Evolutionary conservation across 1,140 invertebrate genomes (phyloP).

Genomic region (Colletes gigas): DNA sequence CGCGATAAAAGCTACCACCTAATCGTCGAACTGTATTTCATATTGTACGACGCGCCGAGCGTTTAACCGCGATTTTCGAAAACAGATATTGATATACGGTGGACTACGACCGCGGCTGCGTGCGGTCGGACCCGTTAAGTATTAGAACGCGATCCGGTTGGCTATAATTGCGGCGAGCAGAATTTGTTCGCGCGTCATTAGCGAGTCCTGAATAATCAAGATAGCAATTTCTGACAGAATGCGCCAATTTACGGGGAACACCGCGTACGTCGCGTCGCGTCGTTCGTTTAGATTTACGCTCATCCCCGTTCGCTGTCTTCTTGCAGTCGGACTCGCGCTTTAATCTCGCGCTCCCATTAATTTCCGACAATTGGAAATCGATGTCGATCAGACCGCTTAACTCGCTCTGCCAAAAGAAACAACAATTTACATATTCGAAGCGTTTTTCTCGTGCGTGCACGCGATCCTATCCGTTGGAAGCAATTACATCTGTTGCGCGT

Average conservation of each 20-base stretch:
- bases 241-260: neutral
- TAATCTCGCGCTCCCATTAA: neutral
- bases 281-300: neutral
- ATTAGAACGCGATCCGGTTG: neutral
- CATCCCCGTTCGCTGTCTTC: neutral
- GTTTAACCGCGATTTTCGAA: conserved; percentile 2
- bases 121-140: neutral
- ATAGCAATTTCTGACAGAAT: neutral
- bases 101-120: neutral
- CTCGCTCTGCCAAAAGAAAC: neutral
- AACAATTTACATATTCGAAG: neutral
- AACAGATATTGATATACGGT: neutral
- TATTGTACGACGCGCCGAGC: neutral
- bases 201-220: neutral
- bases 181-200: neutral
- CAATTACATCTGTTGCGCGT: neutral
- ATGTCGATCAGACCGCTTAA: too few species aligned
- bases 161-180: neutral
- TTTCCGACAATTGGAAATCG: too few species aligned
- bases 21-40: neutral
- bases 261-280: neutral
- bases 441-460: neutral
- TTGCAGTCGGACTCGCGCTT: neutral
- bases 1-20: neutral
- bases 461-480: neutral